phyloP scores from a whole-genome alignment of 2,888 invertebrate species.

The Podotricha telesiphe region DNA sequence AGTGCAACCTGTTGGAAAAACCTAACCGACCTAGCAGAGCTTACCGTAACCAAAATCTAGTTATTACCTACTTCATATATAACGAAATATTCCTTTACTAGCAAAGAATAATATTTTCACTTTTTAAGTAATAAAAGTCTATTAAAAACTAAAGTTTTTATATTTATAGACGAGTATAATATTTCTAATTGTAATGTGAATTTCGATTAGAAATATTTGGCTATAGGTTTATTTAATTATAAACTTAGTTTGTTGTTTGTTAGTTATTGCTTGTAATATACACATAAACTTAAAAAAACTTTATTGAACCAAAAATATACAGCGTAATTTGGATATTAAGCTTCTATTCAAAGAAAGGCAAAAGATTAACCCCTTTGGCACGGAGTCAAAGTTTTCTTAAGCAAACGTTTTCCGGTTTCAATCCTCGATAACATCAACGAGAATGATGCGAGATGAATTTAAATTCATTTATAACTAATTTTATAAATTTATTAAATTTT shows the following conservation, averaged over 20 bases:
- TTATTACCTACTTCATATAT: conserved; percentile 1
- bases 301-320: no score
- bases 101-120: no score
- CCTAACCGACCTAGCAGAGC: conserved; percentile 12
- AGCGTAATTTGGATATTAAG: no score
- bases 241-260: no score
- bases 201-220: no score
- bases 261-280: no score
- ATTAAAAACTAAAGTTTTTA: no score
- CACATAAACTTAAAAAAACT: no score
- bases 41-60: background rate
- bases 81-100: background rate
- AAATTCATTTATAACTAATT: background rate
- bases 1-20: conserved; percentile 33
- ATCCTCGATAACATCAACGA: conserved; percentile 29
- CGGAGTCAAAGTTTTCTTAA: conserved; percentile 30
- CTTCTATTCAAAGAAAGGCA: background rate
- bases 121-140: no score
- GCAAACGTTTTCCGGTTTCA: conserved; percentile 34
- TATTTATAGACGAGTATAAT: no score
- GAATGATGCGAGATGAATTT: conserved; percentile 22
- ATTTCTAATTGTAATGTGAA: no score
- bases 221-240: no score
- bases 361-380: conserved; percentile 40
- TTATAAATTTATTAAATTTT: background rate